Evolutionary conservation across 1,140 invertebrate species (phyloP), one percentile per base, ranked within the genome.

Genomic region (Drosophila orosa): DNA sequence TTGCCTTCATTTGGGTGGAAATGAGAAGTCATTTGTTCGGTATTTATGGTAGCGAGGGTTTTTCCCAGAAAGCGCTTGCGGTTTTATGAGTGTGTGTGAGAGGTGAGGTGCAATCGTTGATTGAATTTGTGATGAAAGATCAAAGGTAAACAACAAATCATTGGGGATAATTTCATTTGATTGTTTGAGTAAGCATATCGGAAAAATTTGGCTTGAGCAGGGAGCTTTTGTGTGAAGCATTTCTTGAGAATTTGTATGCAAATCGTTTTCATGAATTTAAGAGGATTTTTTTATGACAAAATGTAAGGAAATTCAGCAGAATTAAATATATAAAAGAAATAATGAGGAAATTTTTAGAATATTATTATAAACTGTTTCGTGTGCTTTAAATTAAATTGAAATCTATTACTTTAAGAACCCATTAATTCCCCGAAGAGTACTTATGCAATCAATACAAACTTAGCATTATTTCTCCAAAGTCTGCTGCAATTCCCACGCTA

Each of bases 1-100:
- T 59, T 57, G 17, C 37, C 56, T 33, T 62, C 78, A 78, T 78
- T 80, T 79, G 74, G 56, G 74, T 80, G 77, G 69, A 80, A 89
- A 89, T 84, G 66, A 71, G 72, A 27, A 77, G 74, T 55, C 82
- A 78, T 86, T 86, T 86, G 69, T 75, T 69, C 39, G 17, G 35
- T 66, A 66, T 65, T 79, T 83, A 79, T 78, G 67, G 54, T 15
- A 27, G 27, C 25, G 24, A 47, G 44, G 35, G 31, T 29, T 59
- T 58, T 42, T 33, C 10, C 39, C 19, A 45, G 27, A 27, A 58
- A 25, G 35, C 35, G 35, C 57, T 44, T 55, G 24, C 10, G 19
- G 22, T 33, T 69, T 35, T 47, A 17, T 25, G 31, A 6, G 9
- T 9, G 3, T 2, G 31, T 39, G n/a, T 24, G 15, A 13, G 5